phyloP scores from a whole-genome alignment of 2,888 invertebrate genomes.

The Pelosia muscerda region DNA sequence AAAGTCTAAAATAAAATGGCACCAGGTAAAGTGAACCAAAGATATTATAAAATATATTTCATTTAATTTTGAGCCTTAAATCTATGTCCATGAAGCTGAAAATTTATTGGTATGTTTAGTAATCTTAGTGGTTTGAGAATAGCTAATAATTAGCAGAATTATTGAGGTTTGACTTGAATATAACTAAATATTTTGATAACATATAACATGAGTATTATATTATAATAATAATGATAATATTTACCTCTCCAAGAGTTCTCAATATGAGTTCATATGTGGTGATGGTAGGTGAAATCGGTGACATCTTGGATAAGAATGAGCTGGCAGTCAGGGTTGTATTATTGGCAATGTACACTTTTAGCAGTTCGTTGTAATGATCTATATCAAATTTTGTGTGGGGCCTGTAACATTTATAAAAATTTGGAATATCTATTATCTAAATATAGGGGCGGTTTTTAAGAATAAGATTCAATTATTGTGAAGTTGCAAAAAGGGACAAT shows the following conservation, averaged over 20 bases:
- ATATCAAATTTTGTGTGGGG: constrained; percentile 74
- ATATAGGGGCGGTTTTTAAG: neutral
- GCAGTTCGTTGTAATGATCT: constrained; percentile 85
- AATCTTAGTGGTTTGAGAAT: too few relatives aligned
- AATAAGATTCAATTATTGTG: neutral
- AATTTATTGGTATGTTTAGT: too few relatives aligned
- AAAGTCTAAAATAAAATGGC: too few relatives aligned
- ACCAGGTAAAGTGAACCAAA: too few relatives aligned
- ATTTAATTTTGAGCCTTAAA: too few relatives aligned
- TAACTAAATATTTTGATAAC: too few relatives aligned
- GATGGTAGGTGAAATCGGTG: constrained; percentile 76
- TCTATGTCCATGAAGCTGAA: too few relatives aligned
- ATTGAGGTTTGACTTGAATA: too few relatives aligned
- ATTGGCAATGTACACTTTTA: constrained; percentile 88
- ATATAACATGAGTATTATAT: too few relatives aligned
- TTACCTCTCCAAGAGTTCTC: constrained; percentile 84
- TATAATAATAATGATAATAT: constrained; percentile 21
- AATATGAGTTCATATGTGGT: constrained; percentile 87
- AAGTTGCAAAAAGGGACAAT: neutral
- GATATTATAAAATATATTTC: too few relatives aligned
- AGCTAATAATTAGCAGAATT: too few relatives aligned
- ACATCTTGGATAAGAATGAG: constrained; percentile 80
- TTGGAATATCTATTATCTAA: neutral
- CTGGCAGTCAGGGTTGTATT: constrained; percentile 73
- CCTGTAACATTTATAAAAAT: constrained; percentile 52